Evolutionary conservation across 2,113 vertebrate genomes (phyloP).

Genomic region (Tricholaema leucomelas): DNA sequence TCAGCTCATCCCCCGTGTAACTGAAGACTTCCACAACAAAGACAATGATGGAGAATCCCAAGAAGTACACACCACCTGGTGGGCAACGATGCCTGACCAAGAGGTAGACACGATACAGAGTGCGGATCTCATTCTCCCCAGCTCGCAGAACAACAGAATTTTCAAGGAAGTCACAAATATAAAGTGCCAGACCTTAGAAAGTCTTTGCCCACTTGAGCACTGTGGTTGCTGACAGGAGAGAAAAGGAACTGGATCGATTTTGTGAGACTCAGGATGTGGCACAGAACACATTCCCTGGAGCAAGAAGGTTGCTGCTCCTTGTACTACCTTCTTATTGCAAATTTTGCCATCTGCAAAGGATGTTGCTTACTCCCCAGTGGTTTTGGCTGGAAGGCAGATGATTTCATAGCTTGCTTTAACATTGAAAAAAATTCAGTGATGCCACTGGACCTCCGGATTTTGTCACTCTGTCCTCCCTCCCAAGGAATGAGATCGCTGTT

Average conservation of each 20-base stretch:
- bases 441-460: neutral
- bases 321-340: neutral
- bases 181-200: neutral
- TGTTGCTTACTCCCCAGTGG: neutral
- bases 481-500: neutral
- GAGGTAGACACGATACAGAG: neutral
- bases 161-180: neutral
- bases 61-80: neutral
- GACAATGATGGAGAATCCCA: neutral
- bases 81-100: neutral
- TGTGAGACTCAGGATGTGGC: neutral
- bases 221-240: neutral
- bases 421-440: neutral
- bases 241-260: neutral
- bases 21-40: neutral
- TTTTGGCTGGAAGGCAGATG: neutral
- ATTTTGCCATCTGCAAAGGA: neutral
- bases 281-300: neutral
- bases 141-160: neutral
- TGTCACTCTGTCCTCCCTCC: neutral
- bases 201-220: neutral
- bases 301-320: neutral
- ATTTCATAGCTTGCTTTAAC: constrained; percentile 16
- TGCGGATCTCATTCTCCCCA: neutral
- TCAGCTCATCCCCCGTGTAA: neutral